Base-by-base conservation (phyloP, 2,888 invertebrate genomes). In the Drosophila atroscutellata region DNA sequence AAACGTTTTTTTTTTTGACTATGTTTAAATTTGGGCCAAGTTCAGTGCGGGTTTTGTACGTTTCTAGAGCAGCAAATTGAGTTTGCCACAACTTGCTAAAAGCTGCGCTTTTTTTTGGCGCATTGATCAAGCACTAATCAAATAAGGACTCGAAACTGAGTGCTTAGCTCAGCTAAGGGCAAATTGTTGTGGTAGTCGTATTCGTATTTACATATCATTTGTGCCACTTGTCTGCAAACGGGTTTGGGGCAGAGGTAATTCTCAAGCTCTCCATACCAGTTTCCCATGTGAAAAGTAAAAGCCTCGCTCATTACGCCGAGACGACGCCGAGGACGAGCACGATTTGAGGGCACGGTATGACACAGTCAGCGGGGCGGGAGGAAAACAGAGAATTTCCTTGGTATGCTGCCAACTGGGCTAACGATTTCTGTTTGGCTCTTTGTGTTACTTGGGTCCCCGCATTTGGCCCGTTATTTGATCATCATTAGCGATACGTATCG, bases 401-500 rank as follows among this genome's bases (percentile, higher is more conserved):
- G 89, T 83, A 62, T 60, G 57, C 72, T 87, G 87, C 87, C 87
- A 88, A 88, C 72, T 88, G 86, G 88, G 87, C 85, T 86, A 88
- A 88, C 89, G 87, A 86, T 86, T 85, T 87, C 81, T 73, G 77
- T 62, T 57, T 55, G 59, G 64, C 62, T 64, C 62, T 79, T 79
- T 76, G 36, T 72, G 76, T 77, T 72, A 77, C 69, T 65, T 62
- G 56, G 49, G 42, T 70, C 51, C 63, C 57, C 63, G 65, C 68
- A 74, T 77, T 85, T 83, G 77, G 81, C 70, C 76, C 85, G 81
- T 88, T 88, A 88, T 88, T 88, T 88, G 87, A 88, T 88, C 87
- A 88, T 88, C 87, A 88, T 88, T 88, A 88, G 87, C 86, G 87
- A 88, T 87, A 84, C 81, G 83, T 84, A 86, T 87, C 75, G 83